Conservation (phyloP, 2,888 invertebrate species). For the Gastrophysa polygoni region DNA sequence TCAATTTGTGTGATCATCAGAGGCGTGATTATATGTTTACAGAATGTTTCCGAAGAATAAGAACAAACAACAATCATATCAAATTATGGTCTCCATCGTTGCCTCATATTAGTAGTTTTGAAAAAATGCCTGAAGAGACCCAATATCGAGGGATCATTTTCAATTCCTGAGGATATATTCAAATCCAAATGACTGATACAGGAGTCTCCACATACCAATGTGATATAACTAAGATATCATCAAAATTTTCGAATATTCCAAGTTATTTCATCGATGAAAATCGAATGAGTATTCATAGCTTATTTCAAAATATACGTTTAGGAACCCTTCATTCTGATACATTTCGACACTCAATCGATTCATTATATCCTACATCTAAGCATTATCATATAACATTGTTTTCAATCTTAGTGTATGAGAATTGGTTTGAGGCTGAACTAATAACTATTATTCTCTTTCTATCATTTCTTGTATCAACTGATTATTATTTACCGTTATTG, state of each 20-base stretch:
- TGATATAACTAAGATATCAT: no score
- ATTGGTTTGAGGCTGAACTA: background rate
- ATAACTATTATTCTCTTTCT: background rate
- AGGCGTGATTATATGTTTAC: constrained; percentile 29
- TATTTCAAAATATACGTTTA: no score
- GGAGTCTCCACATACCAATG: no score
- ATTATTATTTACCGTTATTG: background rate
- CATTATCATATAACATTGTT: background rate
- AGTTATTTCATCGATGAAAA: no score
- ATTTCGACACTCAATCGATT: no score
- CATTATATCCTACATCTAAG: background rate
- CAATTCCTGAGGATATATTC: no score
- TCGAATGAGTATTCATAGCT: no score
- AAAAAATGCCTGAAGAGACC: no score
- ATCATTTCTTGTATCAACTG: background rate
- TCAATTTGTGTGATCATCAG: constrained; percentile 29
- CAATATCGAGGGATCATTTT: no score
- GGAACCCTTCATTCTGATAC: no score
- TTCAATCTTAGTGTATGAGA: background rate
- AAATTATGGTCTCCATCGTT: constrained; percentile 21
- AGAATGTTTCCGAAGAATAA: constrained; percentile 20
- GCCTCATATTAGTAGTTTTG: constrained; percentile 15
- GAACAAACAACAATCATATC: constrained; percentile 15
- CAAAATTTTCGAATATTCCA: no score
- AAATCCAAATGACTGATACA: no score